phyloP scores from a whole-genome alignment of 2,113 vertebrate genomes.

The Pituophis catenifer region DNA sequence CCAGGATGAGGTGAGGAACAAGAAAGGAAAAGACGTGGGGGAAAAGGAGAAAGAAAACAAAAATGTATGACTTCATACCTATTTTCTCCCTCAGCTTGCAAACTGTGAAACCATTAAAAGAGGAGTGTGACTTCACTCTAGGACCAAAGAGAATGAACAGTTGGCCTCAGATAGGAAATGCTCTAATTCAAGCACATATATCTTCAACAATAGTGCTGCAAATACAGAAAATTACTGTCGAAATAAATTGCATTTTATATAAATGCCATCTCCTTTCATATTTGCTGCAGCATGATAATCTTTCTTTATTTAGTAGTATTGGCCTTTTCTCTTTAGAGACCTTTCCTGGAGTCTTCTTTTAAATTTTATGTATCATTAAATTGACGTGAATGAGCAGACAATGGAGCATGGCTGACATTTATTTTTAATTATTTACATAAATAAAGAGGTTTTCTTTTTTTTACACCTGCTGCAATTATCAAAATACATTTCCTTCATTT shows the following conservation, averaged over 20 bases:
- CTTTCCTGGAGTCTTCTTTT: slow-evolving; percentile 59
- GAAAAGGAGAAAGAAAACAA: slow-evolving; percentile 38
- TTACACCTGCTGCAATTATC: slow-evolving; percentile 45
- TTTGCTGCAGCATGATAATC: slow-evolving; percentile 48
- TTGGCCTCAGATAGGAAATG: slow-evolving; percentile 44
- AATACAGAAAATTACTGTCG: slow-evolving; percentile 61
- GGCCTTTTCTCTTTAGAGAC: slow-evolving; percentile 69
- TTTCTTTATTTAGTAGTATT: slow-evolving; percentile 64
- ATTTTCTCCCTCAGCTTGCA: slow-evolving; percentile 50
- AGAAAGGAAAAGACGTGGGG: background rate
- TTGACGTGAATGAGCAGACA: slow-evolving; percentile 59
- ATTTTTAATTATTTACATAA: slow-evolving; percentile 71
- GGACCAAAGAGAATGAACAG: slow-evolving; percentile 45
- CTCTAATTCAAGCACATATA: slow-evolving; percentile 57
- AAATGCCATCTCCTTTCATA: slow-evolving; percentile 64
- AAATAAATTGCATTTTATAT: slow-evolving; percentile 66
- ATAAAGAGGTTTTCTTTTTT: slow-evolving; percentile 56
- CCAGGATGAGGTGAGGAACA: background rate
- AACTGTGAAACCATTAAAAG: slow-evolving; percentile 61
- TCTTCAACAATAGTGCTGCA: slow-evolving; percentile 63
- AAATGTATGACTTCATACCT: slow-evolving; percentile 57
- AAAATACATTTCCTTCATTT: slow-evolving; percentile 52
- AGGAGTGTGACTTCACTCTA: slow-evolving; percentile 56
- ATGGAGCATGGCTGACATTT: slow-evolving; percentile 55
- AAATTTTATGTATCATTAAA: slow-evolving; percentile 63